Evolutionary conservation across 2,113 vertebrate genomes (phyloP).

Genomic region (Hepsetus odoe): DNA sequence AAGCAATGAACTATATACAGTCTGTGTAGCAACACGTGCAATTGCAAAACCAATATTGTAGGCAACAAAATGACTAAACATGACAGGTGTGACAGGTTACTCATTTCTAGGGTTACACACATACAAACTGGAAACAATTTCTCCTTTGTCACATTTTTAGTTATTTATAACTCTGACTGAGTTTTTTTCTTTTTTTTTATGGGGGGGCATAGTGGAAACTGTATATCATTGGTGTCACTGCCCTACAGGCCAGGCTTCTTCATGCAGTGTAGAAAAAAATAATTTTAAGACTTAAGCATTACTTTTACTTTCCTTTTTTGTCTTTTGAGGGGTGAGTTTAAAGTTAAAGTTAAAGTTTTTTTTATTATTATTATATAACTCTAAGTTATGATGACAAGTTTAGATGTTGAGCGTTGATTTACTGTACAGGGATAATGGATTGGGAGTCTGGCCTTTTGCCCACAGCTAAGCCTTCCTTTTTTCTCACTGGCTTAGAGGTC

Average conservation of each 20-base stretch:
- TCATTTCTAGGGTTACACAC: conserved; percentile 43
- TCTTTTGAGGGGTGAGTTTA: conserved; percentile 18
- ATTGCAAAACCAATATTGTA: conserved; percentile 2
- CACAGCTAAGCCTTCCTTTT: conserved; percentile 3
- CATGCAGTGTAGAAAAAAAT: background rate
- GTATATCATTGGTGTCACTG: background rate
- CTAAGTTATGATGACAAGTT: conserved; percentile 30
- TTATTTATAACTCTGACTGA: background rate
- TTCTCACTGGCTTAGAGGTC: background rate
- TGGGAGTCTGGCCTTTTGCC: conserved; percentile 7
- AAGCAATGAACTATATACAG: conserved; percentile 11
- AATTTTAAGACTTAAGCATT: background rate
- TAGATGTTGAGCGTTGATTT: conserved; percentile 24
- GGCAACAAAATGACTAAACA: conserved; percentile 2
- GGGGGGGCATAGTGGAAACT: background rate
- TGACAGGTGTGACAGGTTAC: background rate
- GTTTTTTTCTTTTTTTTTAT: background rate
- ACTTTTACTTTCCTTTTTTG: background rate
- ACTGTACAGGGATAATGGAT: background rate
- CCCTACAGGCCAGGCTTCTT: background rate
- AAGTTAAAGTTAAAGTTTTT: background rate
- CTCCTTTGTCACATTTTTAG: conserved; percentile 14
- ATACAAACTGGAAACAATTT: conserved; percentile 6
- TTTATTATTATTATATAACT: conserved; percentile 31
- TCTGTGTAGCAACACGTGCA: conserved; percentile 26